phyloP scores from a whole-genome alignment of 2,113 vertebrate species.

The Syngnathoides biaculeatus region DNA sequence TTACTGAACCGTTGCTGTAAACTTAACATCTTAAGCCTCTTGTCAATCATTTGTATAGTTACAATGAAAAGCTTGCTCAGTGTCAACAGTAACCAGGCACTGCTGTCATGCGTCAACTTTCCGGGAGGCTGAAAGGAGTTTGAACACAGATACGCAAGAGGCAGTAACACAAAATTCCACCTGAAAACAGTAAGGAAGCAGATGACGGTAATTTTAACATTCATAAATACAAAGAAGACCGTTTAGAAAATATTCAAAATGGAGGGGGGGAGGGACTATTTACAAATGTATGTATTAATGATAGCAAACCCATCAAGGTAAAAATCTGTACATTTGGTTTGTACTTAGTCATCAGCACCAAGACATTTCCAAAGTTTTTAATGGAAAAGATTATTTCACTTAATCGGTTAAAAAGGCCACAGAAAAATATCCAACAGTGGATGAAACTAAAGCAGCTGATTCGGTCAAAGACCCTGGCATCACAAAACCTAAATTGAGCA shows the following conservation, averaged over 20 bases:
- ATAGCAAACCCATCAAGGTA: not conserved
- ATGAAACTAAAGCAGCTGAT: not conserved
- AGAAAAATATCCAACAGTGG: constrained; percentile 3
- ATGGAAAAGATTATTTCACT: not conserved
- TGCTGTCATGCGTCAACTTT: not conserved
- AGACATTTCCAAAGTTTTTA: not conserved
- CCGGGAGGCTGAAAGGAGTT: not conserved
- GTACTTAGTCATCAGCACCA: constrained; percentile 22
- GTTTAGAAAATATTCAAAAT: constrained; percentile 34
- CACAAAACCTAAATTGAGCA: not conserved
- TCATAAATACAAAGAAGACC: constrained; percentile 50
- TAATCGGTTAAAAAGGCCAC: not conserved
- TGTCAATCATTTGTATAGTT: not conserved
- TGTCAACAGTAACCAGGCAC: not conserved
- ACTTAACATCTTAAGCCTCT: constrained; percentile 3
- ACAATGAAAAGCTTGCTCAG: not conserved
- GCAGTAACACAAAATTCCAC: constrained; percentile 17
- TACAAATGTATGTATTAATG: constrained; percentile 13
- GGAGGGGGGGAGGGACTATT: too few species aligned
- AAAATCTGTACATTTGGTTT: constrained; percentile 26
- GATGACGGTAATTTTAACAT: constrained; percentile 47
- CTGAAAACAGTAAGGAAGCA: constrained; percentile 24
- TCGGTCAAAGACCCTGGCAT: not conserved
- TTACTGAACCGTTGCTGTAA: constrained; percentile 3
- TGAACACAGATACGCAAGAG: constrained; percentile 4